Evolutionary conservation across 2,113 vertebrate species (phyloP).

Genomic region (Phocoena phocoena): DNA sequence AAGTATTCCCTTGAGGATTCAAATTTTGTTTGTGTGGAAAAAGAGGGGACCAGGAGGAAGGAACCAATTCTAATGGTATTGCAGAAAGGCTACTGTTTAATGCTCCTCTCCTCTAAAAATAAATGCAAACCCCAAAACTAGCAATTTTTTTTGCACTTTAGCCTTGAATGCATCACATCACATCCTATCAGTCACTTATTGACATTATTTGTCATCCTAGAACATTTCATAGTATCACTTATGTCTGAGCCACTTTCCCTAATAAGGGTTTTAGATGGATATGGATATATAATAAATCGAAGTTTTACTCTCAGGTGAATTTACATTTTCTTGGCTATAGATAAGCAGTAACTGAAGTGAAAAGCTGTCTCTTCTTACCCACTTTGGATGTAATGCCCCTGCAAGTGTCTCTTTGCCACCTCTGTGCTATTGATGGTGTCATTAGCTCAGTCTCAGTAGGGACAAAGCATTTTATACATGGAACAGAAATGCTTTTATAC

Average conservation of each 20-base stretch:
- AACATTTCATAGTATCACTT: background rate
- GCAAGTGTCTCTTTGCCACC: constrained; percentile 48
- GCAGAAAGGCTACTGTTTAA: background rate
- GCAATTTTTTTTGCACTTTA: background rate
- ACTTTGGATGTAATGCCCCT: constrained; percentile 62
- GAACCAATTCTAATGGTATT: background rate
- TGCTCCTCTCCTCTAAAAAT: background rate
- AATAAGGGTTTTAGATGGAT: constrained; percentile 45
- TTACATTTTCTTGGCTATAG: constrained; percentile 63
- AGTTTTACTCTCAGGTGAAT: constrained; percentile 55
- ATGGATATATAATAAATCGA: constrained; percentile 64
- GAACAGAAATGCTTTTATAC: constrained; percentile 73
- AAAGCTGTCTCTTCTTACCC: constrained; percentile 70
- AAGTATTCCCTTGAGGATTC: background rate
- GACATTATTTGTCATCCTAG: background rate
- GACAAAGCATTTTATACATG: constrained; percentile 55
- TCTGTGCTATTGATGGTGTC: constrained; percentile 57
- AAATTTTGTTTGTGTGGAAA: background rate
- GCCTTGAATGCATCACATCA: background rate
- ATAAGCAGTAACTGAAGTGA: constrained; percentile 66
- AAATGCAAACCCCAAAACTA: background rate
- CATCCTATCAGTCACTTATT: background rate
- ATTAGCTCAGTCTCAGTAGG: constrained; percentile 63
- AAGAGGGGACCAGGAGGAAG: background rate
- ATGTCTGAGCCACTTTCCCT: background rate